Evolutionary conservation across 1,140 invertebrate species (phyloP).

Genomic region (Aleiodes sp.): DNA sequence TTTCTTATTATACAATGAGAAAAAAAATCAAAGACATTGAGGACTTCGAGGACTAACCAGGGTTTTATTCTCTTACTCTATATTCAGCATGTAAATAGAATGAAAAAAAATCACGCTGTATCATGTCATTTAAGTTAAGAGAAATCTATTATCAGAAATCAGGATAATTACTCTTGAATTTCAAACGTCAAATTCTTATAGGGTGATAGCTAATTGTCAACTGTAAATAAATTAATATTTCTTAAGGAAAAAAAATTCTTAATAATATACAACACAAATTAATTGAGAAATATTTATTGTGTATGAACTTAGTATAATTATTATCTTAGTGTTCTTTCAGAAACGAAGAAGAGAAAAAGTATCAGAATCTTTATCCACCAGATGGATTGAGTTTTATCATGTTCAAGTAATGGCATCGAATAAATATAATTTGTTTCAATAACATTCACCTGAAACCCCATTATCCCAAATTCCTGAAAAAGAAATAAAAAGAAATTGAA

Average conservation of each 20-base stretch:
- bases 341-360: neutral
- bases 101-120: constrained; percentile 14
- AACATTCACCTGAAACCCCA: neutral
- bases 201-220: neutral
- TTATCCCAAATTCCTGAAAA: neutral
- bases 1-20: neutral
- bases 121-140: constrained; percentile 3
- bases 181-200: neutral
- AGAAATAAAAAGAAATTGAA: neutral
- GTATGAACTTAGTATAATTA: constrained; percentile 15
- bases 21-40: constrained; percentile 25
- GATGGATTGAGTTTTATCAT: constrained; percentile 46
- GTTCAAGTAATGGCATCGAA: constrained; percentile 59
- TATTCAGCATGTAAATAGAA: constrained; percentile 22
- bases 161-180: neutral
- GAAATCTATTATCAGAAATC: neutral
- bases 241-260: neutral
- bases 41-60: constrained; percentile 65
- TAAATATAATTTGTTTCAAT: constrained; percentile 63
- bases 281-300: neutral
- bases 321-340: constrained; percentile 11
- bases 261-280: neutral
- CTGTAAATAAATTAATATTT: constrained; percentile 13
- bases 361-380: constrained; percentile 4
- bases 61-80: constrained; percentile 49